phyloP scores from a whole-genome alignment of 2,888 invertebrate genomes.

The Cordilura impudica region DNA sequence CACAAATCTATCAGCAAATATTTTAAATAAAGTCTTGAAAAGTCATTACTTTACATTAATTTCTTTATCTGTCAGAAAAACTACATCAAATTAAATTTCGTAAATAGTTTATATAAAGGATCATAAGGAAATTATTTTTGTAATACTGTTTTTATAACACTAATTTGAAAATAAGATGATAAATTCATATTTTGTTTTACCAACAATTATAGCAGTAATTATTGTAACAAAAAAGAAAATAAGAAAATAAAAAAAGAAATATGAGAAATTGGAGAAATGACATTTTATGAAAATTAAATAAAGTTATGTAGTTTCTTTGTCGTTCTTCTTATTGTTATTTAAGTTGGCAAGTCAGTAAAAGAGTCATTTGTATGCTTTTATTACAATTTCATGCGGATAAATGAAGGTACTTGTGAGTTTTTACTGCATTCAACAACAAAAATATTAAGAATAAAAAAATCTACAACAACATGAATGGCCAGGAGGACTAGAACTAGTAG shows the following conservation, averaged over 20 bases:
- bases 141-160: neutral
- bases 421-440: slow-evolving; percentile 8
- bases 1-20: no score
- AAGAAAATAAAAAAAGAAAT: no score
- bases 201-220: neutral
- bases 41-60: no score
- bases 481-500: neutral
- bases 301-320: slow-evolving; percentile 42
- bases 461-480: neutral
- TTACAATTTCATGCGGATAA: slow-evolving; percentile 45
- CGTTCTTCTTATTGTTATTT: slow-evolving; percentile 31
- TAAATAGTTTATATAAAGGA: no score
- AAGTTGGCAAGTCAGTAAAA: slow-evolving; percentile 28
- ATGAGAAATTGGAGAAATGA: slow-evolving; percentile 50
- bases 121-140: no score
- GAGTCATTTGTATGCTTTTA: slow-evolving; percentile 4
- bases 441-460: neutral
- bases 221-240: neutral
- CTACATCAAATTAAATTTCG: no score
- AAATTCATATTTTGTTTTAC: neutral
- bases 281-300: slow-evolving; percentile 60
- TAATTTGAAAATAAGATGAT: neutral
- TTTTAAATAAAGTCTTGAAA: no score
- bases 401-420: slow-evolving; percentile 20
- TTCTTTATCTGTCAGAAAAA: no score